Base-by-base conservation (phyloP, 2,797 vertebrate genomes). In the Choloepus didactylus region DNA sequence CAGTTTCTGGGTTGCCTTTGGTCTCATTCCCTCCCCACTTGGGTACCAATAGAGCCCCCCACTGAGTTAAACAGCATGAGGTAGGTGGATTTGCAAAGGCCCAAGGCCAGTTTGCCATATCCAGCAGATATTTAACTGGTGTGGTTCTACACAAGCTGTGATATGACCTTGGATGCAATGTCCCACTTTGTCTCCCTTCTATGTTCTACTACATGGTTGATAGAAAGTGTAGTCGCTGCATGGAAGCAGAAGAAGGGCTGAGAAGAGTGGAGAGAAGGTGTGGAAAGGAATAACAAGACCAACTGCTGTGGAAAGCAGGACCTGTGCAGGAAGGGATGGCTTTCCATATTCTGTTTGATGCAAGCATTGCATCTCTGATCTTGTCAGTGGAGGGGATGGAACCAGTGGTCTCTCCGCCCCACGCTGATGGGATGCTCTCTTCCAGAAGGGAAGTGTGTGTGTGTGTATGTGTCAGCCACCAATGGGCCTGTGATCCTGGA, bases 221-320 rank as follows among this genome's bases (percentile, higher is more conserved):
- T 35, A 31, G 14, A 9, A n/a, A 3, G 5, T 14, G 51, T 21
- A 14, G 46, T 6, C 3, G 3, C 56, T 81, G 56, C 23, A 18
- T 62, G 60, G 19, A 23, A 87, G 12, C 10, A 35, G 76, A 60
- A 41, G 15, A 44, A 35, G 49, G 75, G 15, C 6, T 10, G 2
- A 29, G 41, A 19, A 10, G 21, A 10, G 3, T 31, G 5, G 64
- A 56, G 15, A 5, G 0, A 9, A 3, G 11, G 15, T 16, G 12
- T 25, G 11, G 19, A 54, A 12, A 54, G 21, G 9, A 6, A 14
- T 4, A 49, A 1, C 0, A 0, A 3, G 60, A 11, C 11, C 0
- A 25, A n/a, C 21, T 14, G 19, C 44, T 2, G 6, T 2, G 14
- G 38, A 44, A 19, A n/a, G 46, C 14, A 19, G 44, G 27, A 3